Percentiles rank a stretch among this genome's conserved stretches.
These are phyloP conservation scores for Serilophus lunatus DNA, from an alignment of 2,113 vertebrate genomes.

Conservation along the genomic window DNA sequence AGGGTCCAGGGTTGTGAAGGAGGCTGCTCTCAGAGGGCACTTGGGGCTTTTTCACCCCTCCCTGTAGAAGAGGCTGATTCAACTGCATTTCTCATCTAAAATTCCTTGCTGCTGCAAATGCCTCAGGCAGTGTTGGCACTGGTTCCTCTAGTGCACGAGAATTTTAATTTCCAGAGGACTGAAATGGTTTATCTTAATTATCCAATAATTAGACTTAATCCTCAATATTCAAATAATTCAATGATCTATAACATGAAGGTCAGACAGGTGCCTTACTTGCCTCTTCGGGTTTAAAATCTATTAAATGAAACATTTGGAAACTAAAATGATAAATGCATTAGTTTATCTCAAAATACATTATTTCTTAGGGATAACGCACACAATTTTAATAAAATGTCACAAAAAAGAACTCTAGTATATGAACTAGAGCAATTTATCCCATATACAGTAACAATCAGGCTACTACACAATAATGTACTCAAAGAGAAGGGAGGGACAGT, in stretches of 20 bases:
- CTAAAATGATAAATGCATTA: background rate
- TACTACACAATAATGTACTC: background rate
- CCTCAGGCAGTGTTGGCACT: conserved; percentile 17
- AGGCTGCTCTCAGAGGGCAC: background rate
- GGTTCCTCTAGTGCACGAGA: background rate
- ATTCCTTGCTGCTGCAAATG: background rate
- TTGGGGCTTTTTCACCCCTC: background rate
- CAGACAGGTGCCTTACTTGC: background rate
- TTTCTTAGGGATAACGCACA: background rate
- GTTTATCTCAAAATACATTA: background rate
- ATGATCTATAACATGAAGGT: background rate
- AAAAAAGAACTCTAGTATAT: background rate
- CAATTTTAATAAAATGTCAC: background rate
- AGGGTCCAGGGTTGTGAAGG: background rate
- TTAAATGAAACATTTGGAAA: background rate
- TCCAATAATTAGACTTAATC: background rate
- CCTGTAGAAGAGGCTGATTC: background rate
- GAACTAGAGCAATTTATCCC: background rate
- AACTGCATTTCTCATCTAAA: background rate
- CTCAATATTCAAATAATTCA: background rate
- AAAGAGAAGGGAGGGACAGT: background rate
- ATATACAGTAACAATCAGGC: background rate
- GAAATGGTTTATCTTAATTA: background rate
- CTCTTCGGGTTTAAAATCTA: background rate
- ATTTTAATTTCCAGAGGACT: conserved; percentile 13